Evolutionary conservation across 2,797 vertebrate species (phyloP).

Genomic region (Cryptoprocta ferox): DNA sequence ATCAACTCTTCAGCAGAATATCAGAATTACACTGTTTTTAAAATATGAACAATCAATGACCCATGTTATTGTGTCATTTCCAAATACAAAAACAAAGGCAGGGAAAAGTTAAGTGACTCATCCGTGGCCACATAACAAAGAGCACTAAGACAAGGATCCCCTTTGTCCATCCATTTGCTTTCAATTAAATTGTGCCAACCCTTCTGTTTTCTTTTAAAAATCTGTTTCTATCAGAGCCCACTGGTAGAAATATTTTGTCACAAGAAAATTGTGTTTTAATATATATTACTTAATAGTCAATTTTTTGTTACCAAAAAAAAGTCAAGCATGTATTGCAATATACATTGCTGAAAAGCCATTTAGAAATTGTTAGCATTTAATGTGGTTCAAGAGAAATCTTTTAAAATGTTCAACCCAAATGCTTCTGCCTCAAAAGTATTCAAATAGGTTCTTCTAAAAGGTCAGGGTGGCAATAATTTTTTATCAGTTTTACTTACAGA

Average conservation of each 20-base stretch:
- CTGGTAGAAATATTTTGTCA: not conserved
- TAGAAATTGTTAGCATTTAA: not conserved
- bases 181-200: slow-evolving; percentile 12
- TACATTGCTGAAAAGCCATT: not conserved
- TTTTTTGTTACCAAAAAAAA: not conserved
- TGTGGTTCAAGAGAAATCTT: not conserved
- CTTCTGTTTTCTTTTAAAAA: not conserved
- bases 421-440: not conserved
- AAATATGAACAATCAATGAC: not conserved
- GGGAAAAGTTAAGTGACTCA: slow-evolving; percentile 6
- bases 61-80: not conserved
- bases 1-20: not conserved
- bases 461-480: not conserved
- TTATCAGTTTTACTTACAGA: not conserved
- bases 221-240: not conserved
- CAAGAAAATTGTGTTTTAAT: slow-evolving; percentile 40
- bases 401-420: not conserved
- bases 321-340: not conserved
- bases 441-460: not conserved
- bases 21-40: not conserved
- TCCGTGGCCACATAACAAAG: not conserved
- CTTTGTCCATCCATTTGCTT: not conserved
- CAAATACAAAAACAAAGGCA: slow-evolving; percentile 43
- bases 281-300: not conserved
- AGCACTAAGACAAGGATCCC: slow-evolving; percentile 17